Percentiles rank a stretch among this genome's conserved stretches.
These are phyloP conservation scores for Cryptocephalus moraei DNA, from an alignment of 2,888 invertebrate genomes.

Conservation along the genomic window DNA sequence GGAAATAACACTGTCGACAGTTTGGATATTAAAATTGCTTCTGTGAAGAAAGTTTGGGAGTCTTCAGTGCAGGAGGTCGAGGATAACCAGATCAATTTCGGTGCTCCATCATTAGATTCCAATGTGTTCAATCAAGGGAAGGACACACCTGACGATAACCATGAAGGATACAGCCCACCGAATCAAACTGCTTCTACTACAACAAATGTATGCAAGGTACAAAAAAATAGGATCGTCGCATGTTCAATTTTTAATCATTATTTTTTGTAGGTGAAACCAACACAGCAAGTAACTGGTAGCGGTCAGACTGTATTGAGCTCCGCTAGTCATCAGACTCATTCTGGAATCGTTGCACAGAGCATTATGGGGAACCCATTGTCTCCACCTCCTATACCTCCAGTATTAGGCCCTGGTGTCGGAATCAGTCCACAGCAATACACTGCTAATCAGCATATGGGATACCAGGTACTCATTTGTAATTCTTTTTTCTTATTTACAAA, in stretches of 20 bases:
- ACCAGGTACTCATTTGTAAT: constrained; percentile 46
- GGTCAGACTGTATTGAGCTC: constrained; percentile 32
- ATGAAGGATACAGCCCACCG: constrained; percentile 46
- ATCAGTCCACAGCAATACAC: constrained; percentile 47
- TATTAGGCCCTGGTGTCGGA: constrained; percentile 36
- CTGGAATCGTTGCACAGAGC: constrained; percentile 33
- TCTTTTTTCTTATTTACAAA: no score
- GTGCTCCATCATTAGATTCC: constrained; percentile 37
- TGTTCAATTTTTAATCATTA: constrained; percentile 1
- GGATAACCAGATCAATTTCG: constrained; percentile 17
- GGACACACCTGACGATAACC: constrained; percentile 36
- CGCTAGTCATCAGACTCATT: constrained; percentile 35
- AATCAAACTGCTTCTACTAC: constrained; percentile 36
- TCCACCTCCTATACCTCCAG: constrained; percentile 48
- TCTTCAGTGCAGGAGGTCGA: constrained; percentile 42
- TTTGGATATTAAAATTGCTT: constrained; percentile 86
- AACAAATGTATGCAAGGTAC: constrained; percentile 67
- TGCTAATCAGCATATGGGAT: constrained; percentile 56
- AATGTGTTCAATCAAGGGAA: constrained; percentile 32
- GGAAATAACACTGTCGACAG: constrained; percentile 74
- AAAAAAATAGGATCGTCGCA: background rate
- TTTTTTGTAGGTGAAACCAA: constrained; percentile 60
- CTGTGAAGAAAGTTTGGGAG: constrained; percentile 87
- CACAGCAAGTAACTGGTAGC: constrained; percentile 57
- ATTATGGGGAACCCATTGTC: constrained; percentile 42